These are phyloP conservation scores for Drosophila kambysellisi DNA, from an alignment of 2,888 invertebrate genomes.

Conservation along the genomic window DNA sequence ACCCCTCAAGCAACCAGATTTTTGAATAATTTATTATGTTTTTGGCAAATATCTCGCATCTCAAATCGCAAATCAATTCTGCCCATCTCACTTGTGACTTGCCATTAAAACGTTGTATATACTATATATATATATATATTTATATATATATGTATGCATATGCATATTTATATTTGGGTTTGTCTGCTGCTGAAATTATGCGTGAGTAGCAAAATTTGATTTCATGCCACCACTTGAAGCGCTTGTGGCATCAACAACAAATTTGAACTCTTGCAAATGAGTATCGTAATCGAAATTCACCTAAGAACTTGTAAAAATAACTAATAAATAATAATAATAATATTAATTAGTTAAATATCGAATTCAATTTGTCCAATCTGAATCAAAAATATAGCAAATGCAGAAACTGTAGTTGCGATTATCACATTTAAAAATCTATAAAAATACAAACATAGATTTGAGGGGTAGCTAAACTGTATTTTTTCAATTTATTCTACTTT, in stretches of 20 bases:
- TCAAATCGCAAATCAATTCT: slow-evolving; percentile 13
- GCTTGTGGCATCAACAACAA: slow-evolving; percentile 23
- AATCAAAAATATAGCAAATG: neutral
- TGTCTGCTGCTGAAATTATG: slow-evolving; percentile 45
- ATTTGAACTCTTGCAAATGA: slow-evolving; percentile 13
- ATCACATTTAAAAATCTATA: neutral
- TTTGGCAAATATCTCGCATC: slow-evolving; percentile 48
- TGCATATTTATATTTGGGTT: slow-evolving; percentile 17
- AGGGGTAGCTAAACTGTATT: no score
- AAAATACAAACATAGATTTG: no score
- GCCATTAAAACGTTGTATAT: neutral
- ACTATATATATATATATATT: neutral
- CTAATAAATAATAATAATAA: no score
- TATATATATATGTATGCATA: slow-evolving; percentile 5
- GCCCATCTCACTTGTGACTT: slow-evolving; percentile 36
- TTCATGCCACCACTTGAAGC: slow-evolving; percentile 25
- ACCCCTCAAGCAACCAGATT: slow-evolving; percentile 29
- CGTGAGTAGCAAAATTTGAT: slow-evolving; percentile 45
- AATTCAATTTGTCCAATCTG: neutral
- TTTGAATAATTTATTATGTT: slow-evolving; percentile 63
- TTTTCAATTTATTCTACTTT: no score
- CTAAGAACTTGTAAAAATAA: neutral
- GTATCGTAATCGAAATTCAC: neutral
- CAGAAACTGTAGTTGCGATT: neutral
- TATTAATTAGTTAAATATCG: neutral